Conservation (phyloP, 2,113 vertebrate species). For the Mesoclemmys tuberculata region DNA sequence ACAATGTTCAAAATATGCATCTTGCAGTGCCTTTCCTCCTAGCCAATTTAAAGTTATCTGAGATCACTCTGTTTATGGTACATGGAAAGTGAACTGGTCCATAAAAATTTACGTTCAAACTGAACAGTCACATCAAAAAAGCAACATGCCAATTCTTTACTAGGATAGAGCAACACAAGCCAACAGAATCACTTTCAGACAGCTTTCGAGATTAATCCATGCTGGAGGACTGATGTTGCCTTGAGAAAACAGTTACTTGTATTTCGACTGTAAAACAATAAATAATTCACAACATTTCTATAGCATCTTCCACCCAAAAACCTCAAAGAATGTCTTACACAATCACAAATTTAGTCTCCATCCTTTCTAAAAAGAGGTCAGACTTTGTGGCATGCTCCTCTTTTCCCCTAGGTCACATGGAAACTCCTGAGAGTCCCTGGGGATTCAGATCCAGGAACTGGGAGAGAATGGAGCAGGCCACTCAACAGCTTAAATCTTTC, state of each 20-base stretch:
- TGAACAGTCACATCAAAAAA: fast-evolving
- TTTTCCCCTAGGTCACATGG: neutral
- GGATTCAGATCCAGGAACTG: fast-evolving
- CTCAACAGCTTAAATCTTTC: fast-evolving
- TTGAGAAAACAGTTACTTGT: neutral
- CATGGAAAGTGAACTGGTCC: neutral
- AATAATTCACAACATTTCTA: neutral
- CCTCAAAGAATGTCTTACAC: neutral
- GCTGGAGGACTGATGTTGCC: neutral
- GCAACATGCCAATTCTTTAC: fast-evolving
- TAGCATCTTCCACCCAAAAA: neutral
- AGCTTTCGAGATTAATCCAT: neutral
- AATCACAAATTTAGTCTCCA: neutral
- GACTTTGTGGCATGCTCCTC: neutral
- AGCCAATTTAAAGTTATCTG: neutral
- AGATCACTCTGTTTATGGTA: fast-evolving
- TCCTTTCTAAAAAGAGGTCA: neutral
- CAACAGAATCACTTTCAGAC: neutral
- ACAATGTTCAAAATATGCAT: fast-evolving
- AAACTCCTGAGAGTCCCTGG: neutral
- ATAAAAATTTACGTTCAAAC: neutral
- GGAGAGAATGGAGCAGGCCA: neutral
- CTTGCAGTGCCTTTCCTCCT: fast-evolving
- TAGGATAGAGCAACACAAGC: neutral
- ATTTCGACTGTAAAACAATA: neutral